Conservation (phyloP, 1,140 invertebrate species). For the Drosophila tropicalis region DNA sequence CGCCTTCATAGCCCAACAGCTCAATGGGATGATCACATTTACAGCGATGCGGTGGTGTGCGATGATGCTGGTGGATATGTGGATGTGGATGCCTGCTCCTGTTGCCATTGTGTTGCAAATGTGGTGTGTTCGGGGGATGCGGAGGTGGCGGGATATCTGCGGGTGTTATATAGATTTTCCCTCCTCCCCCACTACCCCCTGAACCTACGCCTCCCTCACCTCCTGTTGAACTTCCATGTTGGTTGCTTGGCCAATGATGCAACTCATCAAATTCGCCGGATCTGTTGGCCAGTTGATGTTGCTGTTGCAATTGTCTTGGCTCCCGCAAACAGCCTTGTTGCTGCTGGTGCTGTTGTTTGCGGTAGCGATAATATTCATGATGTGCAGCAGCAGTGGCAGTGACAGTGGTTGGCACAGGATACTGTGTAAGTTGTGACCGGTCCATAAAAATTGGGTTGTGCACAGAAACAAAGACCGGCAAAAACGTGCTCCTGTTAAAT, state of each 20-base stretch:
- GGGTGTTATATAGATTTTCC: slow-evolving; percentile 79
- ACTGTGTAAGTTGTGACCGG: slow-evolving; percentile 42
- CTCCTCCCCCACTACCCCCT: slow-evolving; percentile 26
- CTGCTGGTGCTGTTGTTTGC: slow-evolving; percentile 58
- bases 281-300: slow-evolving; percentile 65
- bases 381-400: slow-evolving; percentile 61
- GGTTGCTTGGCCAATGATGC: slow-evolving; percentile 72
- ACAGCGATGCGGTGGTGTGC: slow-evolving; percentile 68
- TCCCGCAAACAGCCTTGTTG: slow-evolving; percentile 57
- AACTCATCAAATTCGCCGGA: slow-evolving; percentile 76
- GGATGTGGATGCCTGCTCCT: slow-evolving; percentile 39
- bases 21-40: slow-evolving; percentile 79
- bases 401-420: slow-evolving; percentile 67
- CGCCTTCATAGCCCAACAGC: slow-evolving; percentile 67
- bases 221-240: slow-evolving; percentile 26
- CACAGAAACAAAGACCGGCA: slow-evolving; percentile 30
- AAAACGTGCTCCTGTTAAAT: slow-evolving; percentile 45
- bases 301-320: slow-evolving; percentile 56
- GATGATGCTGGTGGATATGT: slow-evolving; percentile 56
- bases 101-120: slow-evolving; percentile 49
- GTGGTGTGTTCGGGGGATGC: slow-evolving; percentile 59
- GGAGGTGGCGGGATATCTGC: slow-evolving; percentile 77
- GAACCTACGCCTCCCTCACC: not conserved
- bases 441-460: slow-evolving; percentile 69
- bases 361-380: slow-evolving; percentile 78